Conservation (phyloP, 2,797 vertebrate species). For the Microcaecilia unicolor region DNA sequence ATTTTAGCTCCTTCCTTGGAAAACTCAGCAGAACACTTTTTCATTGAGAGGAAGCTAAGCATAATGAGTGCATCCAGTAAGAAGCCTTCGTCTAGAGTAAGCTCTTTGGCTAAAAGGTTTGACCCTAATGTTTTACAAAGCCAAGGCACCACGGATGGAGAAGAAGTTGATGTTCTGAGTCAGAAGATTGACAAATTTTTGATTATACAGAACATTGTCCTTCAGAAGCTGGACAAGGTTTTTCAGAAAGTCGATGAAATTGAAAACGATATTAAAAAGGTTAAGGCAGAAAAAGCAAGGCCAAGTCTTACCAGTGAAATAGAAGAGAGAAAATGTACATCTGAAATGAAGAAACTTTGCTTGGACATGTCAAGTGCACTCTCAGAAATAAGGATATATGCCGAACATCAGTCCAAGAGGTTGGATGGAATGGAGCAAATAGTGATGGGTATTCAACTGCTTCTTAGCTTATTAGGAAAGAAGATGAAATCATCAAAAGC, state of each 20-base stretch:
- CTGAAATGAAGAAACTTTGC: conserved; percentile 64
- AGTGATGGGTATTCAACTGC: conserved; percentile 64
- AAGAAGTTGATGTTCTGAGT: conserved; percentile 58
- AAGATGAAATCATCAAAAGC: conserved; percentile 61
- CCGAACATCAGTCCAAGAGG: conserved; percentile 59
- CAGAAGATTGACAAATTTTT: conserved; percentile 68
- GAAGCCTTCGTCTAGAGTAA: conserved; percentile 57
- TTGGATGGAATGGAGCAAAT: conserved; percentile 68
- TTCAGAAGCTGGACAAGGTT: conserved; percentile 61
- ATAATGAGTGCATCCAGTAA: conserved; percentile 39
- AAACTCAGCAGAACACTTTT: conserved; percentile 25
- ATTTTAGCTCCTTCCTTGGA: conserved; percentile 4
- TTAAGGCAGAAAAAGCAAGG: conserved; percentile 64
- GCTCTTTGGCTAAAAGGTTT: conserved; percentile 70
- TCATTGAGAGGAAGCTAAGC: conserved; percentile 25
- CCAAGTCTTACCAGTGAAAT: conserved; percentile 32
- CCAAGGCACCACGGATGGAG: conserved; percentile 40
- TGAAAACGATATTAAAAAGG: conserved; percentile 64
- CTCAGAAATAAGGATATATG: conserved; percentile 40
- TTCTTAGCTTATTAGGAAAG: conserved; percentile 61
- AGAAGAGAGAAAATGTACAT: conserved; percentile 21
- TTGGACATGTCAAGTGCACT: conserved; percentile 75
- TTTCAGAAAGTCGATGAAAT: conserved; percentile 58
- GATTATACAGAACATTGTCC: conserved; percentile 58
- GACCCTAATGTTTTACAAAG: conserved; percentile 63